Evolutionary conservation across 2,113 vertebrate genomes (phyloP).

Genomic region (Ranitomeya imitator): DNA sequence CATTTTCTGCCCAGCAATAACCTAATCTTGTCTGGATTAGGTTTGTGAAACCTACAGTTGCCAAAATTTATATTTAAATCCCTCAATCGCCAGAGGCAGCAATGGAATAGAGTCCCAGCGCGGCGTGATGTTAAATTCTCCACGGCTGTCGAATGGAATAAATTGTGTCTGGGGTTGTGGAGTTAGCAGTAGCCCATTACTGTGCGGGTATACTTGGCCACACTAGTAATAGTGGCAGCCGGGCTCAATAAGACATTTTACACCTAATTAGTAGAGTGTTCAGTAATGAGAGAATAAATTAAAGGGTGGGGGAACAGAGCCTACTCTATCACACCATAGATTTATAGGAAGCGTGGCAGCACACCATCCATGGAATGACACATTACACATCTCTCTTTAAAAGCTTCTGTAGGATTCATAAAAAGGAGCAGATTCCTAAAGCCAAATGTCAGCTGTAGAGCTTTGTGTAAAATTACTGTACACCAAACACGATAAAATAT

Average conservation of each 20-base stretch:
- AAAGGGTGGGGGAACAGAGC: not conserved
- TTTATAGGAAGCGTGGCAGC: not conserved
- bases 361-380: not conserved
- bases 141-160: conserved; percentile 40
- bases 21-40: conserved; percentile 47
- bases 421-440: not conserved
- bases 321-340: not conserved
- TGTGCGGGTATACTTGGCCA: not conserved
- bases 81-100: conserved; percentile 24
- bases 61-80: conserved; percentile 49
- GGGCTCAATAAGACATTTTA: conserved; percentile 21
- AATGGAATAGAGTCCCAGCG: not conserved
- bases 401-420: not conserved
- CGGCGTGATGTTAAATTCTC: conserved; percentile 36
- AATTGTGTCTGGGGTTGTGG: conserved; percentile 16
- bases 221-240: not conserved
- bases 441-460: not conserved
- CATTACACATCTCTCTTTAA: not conserved
- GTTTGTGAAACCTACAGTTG: conserved; percentile 32
- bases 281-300: conserved; percentile 26
- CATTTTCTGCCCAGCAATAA: conserved; percentile 43
- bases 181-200: conserved; percentile 22
- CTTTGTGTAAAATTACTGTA: not conserved
- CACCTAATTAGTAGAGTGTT: conserved; percentile 17
- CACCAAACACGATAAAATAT: not conserved